phyloP scores from a whole-genome alignment of 2,113 vertebrate species.

The Cheilinus undulatus region DNA sequence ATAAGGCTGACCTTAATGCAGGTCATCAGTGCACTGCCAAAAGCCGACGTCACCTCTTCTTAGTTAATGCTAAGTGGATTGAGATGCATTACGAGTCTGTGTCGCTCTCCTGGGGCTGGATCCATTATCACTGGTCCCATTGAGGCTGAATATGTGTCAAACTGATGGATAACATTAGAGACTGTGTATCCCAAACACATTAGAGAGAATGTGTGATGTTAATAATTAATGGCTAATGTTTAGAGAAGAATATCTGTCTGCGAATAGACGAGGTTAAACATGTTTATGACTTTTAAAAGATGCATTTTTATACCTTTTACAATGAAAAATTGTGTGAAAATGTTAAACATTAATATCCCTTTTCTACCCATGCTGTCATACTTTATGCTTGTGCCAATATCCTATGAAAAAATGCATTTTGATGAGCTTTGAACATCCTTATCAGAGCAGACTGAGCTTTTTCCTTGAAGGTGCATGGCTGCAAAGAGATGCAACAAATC shows the following conservation, averaged over 20 bases:
- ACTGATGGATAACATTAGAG: conserved; percentile 32
- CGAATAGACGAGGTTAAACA: no score
- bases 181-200: conserved; percentile 12
- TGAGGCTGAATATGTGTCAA: conserved; percentile 20
- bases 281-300: no score
- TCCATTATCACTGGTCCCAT: conserved; percentile 10
- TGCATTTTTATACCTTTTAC: no score
- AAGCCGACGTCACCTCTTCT: conserved; percentile 17
- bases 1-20: not conserved
- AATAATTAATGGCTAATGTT: conserved; percentile 17
- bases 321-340: no score
- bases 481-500: not conserved
- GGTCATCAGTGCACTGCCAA: not conserved
- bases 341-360: not conserved
- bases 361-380: not conserved
- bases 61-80: conserved; percentile 56
- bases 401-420: no score
- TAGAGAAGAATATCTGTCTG: not conserved
- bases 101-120: conserved; percentile 27
- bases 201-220: not conserved
- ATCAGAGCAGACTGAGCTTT: not conserved
- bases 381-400: no score
- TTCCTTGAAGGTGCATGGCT: not conserved
- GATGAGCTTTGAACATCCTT: not conserved
- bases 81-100: conserved; percentile 38